Conservation (phyloP, 37 sponge, comb jelly and placozoan species). For the Theonella swinhoei region DNA sequence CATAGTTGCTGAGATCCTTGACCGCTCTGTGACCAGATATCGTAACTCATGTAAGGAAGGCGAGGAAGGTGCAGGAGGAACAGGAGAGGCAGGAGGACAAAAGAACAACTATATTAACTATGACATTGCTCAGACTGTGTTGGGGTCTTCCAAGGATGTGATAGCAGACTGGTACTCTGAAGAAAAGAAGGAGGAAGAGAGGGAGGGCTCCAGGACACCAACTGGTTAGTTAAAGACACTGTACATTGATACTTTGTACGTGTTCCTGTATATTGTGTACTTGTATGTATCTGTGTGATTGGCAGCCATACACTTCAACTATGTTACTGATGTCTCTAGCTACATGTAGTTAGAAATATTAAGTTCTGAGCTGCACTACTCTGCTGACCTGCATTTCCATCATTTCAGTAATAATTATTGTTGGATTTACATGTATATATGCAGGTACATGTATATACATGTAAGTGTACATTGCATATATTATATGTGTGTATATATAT, state of each 20-base stretch:
- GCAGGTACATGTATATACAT: not conserved
- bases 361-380: too few relatives aligned
- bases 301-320: too few relatives aligned
- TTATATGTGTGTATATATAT: not conserved
- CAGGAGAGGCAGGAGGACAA: not conserved
- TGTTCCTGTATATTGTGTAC: too few relatives aligned
- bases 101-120: constrained; percentile 65
- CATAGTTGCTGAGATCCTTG: constrained; percentile 22
- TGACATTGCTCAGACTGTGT: constrained; percentile 56
- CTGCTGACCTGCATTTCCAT: too few relatives aligned
- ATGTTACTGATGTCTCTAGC: too few relatives aligned
- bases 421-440: constrained; percentile 11
- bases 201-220: not conserved
- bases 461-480: not conserved
- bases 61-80: not conserved
- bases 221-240: not conserved
- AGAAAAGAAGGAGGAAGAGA: not conserved
- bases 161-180: not conserved
- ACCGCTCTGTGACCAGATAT: constrained; percentile 26
- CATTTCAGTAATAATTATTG: too few relatives aligned
- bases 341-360: too few relatives aligned
- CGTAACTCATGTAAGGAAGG: not conserved
- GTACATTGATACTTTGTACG: too few relatives aligned
- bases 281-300: too few relatives aligned
- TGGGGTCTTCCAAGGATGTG: not conserved